These are phyloP conservation scores for Altica lythri DNA, from an alignment of 2,888 invertebrate species.

Conservation along the genomic window DNA sequence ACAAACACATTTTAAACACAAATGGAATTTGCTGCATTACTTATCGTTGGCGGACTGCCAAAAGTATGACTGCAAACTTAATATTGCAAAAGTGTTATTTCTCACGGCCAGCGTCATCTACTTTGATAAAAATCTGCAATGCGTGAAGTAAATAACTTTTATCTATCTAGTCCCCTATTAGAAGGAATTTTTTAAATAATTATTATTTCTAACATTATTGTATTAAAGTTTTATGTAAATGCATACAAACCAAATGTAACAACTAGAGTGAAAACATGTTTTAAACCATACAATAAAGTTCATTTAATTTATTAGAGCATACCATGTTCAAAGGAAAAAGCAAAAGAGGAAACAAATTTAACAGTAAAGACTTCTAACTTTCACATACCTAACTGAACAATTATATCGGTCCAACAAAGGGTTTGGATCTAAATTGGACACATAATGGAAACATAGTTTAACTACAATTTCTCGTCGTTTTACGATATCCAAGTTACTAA, in stretches of 20 bases:
- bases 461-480: constrained; percentile 45
- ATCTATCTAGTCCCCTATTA: too few relatives aligned
- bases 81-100: constrained; percentile 7
- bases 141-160: too few relatives aligned
- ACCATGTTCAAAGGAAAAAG: neutral
- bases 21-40: neutral
- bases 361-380: neutral
- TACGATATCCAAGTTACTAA: constrained; percentile 41
- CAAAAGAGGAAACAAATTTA: neutral
- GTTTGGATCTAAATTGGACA: constrained; percentile 26
- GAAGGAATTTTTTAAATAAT: too few relatives aligned
- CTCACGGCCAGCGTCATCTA: neutral
- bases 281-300: neutral
- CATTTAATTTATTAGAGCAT: neutral
- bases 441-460: constrained; percentile 42
- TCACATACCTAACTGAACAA: constrained; percentile 17
- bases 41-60: constrained; percentile 3
- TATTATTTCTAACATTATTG: too few relatives aligned
- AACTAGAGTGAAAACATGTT: neutral
- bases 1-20: neutral
- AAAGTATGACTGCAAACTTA: constrained; percentile 6
- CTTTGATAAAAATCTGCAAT: constrained; percentile 9
- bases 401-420: constrained; percentile 27
- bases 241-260: too few relatives aligned
- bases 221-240: too few relatives aligned